A percentile compares a stretch with the other conserved stretches of the same genome.
Evolutionary conservation across 2,797 vertebrate genomes (phyloP).

Genomic region (Pitangus sulphuratus): DNA sequence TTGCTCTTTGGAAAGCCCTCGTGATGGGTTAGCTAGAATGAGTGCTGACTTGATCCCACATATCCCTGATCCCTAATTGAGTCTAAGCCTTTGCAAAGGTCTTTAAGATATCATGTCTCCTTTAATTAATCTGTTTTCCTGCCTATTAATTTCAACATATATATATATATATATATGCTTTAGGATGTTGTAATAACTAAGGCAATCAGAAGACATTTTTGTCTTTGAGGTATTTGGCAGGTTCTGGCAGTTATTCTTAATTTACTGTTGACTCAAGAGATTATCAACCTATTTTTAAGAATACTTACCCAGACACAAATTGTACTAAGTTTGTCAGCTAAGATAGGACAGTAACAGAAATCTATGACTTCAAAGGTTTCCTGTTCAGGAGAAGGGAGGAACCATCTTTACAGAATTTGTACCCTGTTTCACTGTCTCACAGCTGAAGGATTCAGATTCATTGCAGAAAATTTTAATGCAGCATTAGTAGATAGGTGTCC

Average conservation of each 20-base stretch:
- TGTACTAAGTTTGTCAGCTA: neutral
- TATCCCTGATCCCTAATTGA: neutral
- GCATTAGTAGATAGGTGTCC: neutral
- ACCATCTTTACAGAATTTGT: neutral
- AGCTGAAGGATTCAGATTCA: neutral
- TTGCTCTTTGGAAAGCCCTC: neutral
- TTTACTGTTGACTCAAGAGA: neutral
- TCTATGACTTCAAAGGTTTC: neutral
- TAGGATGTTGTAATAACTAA: neutral
- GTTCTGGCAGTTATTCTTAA: neutral
- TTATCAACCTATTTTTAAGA: slow-evolving; percentile 31
- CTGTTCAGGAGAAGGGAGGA: neutral
- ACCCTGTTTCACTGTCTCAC: neutral
- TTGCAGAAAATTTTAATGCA: neutral
- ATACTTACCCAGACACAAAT: neutral
- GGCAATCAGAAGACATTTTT: neutral
- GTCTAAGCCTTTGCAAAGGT: slow-evolving; percentile 24
- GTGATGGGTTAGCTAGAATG: neutral
- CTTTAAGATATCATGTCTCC: neutral
- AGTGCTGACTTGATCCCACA: neutral
- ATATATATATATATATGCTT: neutral
- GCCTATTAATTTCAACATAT: neutral
- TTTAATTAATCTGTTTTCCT: slow-evolving; percentile 29
- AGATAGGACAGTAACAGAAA: neutral
- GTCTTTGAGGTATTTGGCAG: neutral